phyloP scores from a whole-genome alignment of 2,888 invertebrate species.

The Nipponacmea schrenckii region DNA sequence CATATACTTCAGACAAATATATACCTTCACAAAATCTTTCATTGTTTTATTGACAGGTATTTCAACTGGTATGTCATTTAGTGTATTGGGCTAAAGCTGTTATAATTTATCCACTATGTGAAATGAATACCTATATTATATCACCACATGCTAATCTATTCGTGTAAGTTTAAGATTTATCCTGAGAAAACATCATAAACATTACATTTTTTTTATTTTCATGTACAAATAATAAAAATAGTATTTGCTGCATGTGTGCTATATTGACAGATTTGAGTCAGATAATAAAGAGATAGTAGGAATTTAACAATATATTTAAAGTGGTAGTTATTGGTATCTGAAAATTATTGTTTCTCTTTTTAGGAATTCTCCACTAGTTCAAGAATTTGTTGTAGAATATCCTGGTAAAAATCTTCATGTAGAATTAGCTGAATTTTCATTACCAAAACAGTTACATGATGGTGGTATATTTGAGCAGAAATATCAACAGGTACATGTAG shows the following conservation, averaged over 20 bases:
- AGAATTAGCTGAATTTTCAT: slow-evolving; percentile 81
- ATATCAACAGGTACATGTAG: slow-evolving; percentile 63
- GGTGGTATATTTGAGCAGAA: slow-evolving; percentile 62
- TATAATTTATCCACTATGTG: slow-evolving; percentile 95
- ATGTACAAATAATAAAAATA: background rate
- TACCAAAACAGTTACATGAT: slow-evolving; percentile 82
- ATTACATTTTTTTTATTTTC: background rate
- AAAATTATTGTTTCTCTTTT: too few species aligned
- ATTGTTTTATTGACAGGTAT: slow-evolving; percentile 70
- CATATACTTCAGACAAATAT: too few species aligned
- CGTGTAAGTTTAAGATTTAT: slow-evolving; percentile 47
- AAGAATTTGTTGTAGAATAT: slow-evolving; percentile 84
- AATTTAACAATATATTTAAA: too few species aligned
- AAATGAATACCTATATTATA: slow-evolving; percentile 94
- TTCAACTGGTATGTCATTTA: slow-evolving; percentile 89
- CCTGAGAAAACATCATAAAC: background rate
- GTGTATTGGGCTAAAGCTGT: slow-evolving; percentile 98
- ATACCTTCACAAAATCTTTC: too few species aligned
- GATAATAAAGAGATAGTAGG: too few species aligned
- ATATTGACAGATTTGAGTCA: slow-evolving; percentile 19
- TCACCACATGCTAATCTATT: slow-evolving; percentile 80
- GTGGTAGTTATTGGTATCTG: too few species aligned
- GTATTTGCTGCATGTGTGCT: slow-evolving; percentile 15
- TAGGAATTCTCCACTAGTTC: slow-evolving; percentile 57
- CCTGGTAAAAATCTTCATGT: slow-evolving; percentile 73